These are phyloP conservation scores for Thera britannica DNA, from an alignment of 2,888 invertebrate genomes.

Conservation along the genomic window DNA sequence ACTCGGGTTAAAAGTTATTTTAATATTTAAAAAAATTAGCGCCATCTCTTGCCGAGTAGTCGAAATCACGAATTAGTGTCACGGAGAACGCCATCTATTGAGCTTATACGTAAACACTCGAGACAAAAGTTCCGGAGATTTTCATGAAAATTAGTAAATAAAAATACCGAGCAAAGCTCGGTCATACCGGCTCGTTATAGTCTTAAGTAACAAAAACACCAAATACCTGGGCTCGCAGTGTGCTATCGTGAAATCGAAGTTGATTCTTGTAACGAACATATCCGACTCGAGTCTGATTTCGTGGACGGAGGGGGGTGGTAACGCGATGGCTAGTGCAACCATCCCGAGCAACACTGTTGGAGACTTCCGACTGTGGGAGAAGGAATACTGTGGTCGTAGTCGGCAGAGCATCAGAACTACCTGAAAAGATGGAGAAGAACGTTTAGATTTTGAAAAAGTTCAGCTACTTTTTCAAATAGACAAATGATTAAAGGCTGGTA, in stretches of 20 bases:
- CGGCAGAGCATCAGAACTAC: constrained; percentile 96
- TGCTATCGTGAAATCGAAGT: constrained; percentile 97
- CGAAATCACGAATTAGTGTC: too few relatives aligned
- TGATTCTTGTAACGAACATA: constrained; percentile 98
- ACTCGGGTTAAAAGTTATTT: too few relatives aligned
- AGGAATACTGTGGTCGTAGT: constrained; percentile 96
- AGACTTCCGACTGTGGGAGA: constrained; percentile 94
- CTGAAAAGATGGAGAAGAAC: constrained; percentile 83
- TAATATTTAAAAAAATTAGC: too few relatives aligned
- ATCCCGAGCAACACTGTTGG: constrained; percentile 95
- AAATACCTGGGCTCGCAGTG: constrained; percentile 98
- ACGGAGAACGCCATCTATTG: too few relatives aligned
- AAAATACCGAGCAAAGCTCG: too few relatives aligned
- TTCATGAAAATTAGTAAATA: too few relatives aligned
- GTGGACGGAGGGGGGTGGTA: constrained; percentile 98
- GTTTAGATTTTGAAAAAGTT: constrained; percentile 22
- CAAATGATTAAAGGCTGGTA: neutral
- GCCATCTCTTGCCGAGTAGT: too few relatives aligned
- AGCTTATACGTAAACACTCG: too few relatives aligned
- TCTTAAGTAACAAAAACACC: constrained; percentile 18
- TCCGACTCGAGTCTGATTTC: constrained; percentile 97
- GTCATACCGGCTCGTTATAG: too few relatives aligned
- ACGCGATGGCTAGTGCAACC: constrained; percentile 97
- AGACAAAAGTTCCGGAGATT: too few relatives aligned
- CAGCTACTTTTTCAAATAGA: neutral